phyloP scores from a whole-genome alignment of 2,797 vertebrate species.

The Acipenser oxyrinchus region DNA sequence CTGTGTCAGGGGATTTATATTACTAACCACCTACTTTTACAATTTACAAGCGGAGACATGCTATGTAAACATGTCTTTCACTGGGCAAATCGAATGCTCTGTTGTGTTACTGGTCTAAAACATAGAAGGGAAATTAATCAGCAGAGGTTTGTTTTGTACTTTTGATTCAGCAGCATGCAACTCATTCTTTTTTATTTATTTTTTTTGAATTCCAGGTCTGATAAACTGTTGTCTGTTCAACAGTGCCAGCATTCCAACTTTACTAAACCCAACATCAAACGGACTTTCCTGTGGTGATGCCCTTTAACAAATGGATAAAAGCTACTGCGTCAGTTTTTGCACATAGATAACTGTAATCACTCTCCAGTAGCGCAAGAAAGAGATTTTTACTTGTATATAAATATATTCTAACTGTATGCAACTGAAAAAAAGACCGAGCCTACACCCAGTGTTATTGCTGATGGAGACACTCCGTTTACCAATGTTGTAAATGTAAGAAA shows the following conservation, averaged over 20 bases:
- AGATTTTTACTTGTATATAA: constrained; percentile 74
- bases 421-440: constrained; percentile 76
- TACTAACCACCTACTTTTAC: too few species aligned
- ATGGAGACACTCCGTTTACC: constrained; percentile 71
- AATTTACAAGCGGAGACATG: too few species aligned
- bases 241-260: constrained; percentile 91
- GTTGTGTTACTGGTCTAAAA: too few species aligned
- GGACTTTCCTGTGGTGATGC: constrained; percentile 86
- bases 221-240: constrained; percentile 75
- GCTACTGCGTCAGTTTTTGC: constrained; percentile 80
- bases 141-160: not conserved
- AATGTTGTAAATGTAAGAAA: constrained; percentile 71
- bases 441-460: constrained; percentile 82
- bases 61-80: too few species aligned
- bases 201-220: constrained; percentile 51
- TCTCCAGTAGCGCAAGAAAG: constrained; percentile 66
- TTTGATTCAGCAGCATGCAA: not conserved
- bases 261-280: constrained; percentile 79
- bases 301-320: constrained; percentile 75
- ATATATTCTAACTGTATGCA: constrained; percentile 76
- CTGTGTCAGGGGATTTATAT: too few species aligned
- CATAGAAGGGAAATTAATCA: too few species aligned
- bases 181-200: not conserved
- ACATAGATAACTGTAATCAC: constrained; percentile 70
- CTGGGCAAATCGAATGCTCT: too few species aligned